These are phyloP conservation scores for Listrodromus nycthemerus DNA, from an alignment of 2,888 invertebrate species.

Conservation along the genomic window DNA sequence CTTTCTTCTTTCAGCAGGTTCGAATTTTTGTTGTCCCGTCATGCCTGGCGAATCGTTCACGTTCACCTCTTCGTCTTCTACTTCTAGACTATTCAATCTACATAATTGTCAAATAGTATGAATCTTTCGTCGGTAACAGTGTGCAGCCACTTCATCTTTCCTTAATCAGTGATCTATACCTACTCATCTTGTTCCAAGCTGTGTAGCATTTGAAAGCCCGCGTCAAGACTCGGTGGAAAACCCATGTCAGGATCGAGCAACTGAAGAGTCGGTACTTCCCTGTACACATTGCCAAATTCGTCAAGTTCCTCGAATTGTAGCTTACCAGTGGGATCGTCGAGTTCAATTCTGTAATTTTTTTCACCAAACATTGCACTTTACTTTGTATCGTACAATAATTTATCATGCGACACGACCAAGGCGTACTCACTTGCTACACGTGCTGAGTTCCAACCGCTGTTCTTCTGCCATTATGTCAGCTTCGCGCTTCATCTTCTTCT, in stretches of 20 bases:
- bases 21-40: slow-evolving; percentile 57
- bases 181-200: slow-evolving; percentile 87
- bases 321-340: slow-evolving; percentile 80
- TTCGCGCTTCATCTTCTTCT: slow-evolving; percentile 77
- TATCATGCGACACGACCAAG: background rate
- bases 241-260: slow-evolving; percentile 83
- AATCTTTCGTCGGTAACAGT: background rate
- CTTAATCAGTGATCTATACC: slow-evolving; percentile 66
- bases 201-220: slow-evolving; percentile 89
- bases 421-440: slow-evolving; percentile 74
- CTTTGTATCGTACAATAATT: background rate
- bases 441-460: slow-evolving; percentile 77
- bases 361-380: background rate
- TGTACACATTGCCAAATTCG: slow-evolving; percentile 81
- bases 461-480: slow-evolving; percentile 79
- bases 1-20: slow-evolving; percentile 65
- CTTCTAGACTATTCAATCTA: slow-evolving; percentile 72
- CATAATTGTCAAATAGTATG: background rate
- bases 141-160: slow-evolving; percentile 34
- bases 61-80: slow-evolving; percentile 80
- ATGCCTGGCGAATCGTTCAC: slow-evolving; percentile 76
- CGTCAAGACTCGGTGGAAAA: slow-evolving; percentile 86
- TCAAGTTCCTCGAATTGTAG: slow-evolving; percentile 81
- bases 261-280: slow-evolving; percentile 82
- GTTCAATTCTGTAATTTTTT: slow-evolving; percentile 76